phyloP scores from a whole-genome alignment of 2,888 invertebrate genomes.

The Crossocerus cetratus region DNA sequence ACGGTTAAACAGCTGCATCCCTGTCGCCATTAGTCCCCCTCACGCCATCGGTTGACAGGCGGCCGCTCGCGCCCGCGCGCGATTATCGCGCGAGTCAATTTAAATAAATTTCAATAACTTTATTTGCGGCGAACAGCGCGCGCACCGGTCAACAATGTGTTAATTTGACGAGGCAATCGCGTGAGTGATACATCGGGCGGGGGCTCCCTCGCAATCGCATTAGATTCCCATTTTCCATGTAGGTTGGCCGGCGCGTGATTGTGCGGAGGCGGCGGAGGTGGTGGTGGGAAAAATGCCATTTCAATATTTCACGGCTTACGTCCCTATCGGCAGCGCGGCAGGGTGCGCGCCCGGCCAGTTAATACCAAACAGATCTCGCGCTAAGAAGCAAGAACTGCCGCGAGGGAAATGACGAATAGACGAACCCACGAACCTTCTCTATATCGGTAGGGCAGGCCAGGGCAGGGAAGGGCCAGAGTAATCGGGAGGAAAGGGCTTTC shows the following conservation, averaged over 20 bases:
- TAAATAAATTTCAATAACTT: too few species aligned
- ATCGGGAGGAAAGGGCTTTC: slow-evolving; percentile 10
- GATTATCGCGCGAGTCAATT: too few species aligned
- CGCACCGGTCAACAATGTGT: slow-evolving; percentile 5
- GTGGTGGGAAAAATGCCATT: slow-evolving; percentile 59
- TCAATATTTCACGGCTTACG: slow-evolving; percentile 65
- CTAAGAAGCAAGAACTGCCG: slow-evolving; percentile 9
- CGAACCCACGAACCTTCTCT: slow-evolving; percentile 28
- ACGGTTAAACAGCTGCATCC: too few species aligned
- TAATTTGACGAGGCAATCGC: slow-evolving; percentile 10
- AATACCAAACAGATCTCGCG: slow-evolving; percentile 51
- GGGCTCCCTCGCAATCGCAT: slow-evolving; percentile 47
- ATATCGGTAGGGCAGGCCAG: background rate
- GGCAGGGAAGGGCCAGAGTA: slow-evolving; percentile 28
- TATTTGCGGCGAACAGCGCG: background rate
- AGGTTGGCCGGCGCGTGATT: slow-evolving; percentile 22
- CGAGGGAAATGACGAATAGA: slow-evolving; percentile 53
- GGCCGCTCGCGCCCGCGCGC: too few species aligned
- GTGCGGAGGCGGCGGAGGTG: slow-evolving; percentile 3
- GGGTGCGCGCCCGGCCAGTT: slow-evolving; percentile 39
- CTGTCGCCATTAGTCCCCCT: too few species aligned
- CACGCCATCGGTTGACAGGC: too few species aligned
- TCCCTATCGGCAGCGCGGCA: slow-evolving; percentile 50
- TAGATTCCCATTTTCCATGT: slow-evolving; percentile 51
- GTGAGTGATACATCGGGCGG: background rate